These are phyloP conservation scores for Myripristis murdjan DNA, from an alignment of 2,797 vertebrate genomes.

Conservation along the genomic window DNA sequence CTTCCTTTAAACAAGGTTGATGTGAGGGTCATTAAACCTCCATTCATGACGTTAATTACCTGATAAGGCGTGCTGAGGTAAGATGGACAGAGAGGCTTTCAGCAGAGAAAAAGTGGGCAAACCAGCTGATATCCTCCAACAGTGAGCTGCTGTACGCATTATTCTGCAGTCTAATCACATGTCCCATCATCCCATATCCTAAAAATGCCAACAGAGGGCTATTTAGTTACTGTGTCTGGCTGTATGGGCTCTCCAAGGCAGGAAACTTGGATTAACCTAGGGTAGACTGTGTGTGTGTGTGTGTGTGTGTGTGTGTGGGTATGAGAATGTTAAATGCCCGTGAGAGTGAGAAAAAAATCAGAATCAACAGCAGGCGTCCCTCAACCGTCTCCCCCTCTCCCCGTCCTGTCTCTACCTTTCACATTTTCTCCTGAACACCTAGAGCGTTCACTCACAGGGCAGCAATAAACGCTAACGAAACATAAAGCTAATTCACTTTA, in stretches of 20 bases:
- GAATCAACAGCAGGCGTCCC: not conserved
- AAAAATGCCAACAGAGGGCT: slow-evolving; percentile 48
- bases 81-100: slow-evolving; percentile 68
- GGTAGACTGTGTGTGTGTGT: slow-evolving; percentile 10
- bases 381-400: slow-evolving; percentile 8
- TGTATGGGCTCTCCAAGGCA: slow-evolving; percentile 2
- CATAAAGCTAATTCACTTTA: slow-evolving; percentile 77
- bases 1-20: slow-evolving; percentile 83
- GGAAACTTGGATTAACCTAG: slow-evolving; percentile 24
- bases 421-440: slow-evolving; percentile 39
- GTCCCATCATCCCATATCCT: slow-evolving; percentile 37
- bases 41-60: slow-evolving; percentile 83
- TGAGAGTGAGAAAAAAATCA: not conserved
- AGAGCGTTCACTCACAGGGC: slow-evolving; percentile 36
- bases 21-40: slow-evolving; percentile 81
- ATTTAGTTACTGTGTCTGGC: slow-evolving; percentile 37
- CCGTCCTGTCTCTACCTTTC: not conserved
- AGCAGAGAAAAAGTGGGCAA: slow-evolving; percentile 48
- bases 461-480: slow-evolving; percentile 66
- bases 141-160: slow-evolving; percentile 40
- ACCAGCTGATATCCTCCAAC: slow-evolving; percentile 44
- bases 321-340: slow-evolving; percentile 4
- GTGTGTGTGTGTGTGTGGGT: slow-evolving; percentile 6
- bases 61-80: slow-evolving; percentile 78
- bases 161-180: slow-evolving; percentile 52